Percentiles rank a stretch among this genome's conserved stretches.
phyloP scores from a whole-genome alignment of 2,113 vertebrate species.

The Brachypodius melanocephalos region DNA sequence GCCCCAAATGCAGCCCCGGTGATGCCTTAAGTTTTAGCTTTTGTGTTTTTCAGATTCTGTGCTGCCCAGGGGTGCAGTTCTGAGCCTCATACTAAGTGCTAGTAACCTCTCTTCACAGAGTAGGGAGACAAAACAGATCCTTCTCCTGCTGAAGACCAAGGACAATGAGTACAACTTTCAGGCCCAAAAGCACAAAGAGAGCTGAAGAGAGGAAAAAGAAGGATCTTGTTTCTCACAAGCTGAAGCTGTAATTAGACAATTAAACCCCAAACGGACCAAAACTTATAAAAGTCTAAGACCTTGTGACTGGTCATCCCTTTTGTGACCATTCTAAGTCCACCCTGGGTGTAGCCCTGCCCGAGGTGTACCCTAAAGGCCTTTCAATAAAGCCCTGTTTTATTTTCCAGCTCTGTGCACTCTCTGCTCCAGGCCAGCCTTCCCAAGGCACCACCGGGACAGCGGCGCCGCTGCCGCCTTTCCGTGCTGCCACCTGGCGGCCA shows the following conservation, averaged over 20 bases:
- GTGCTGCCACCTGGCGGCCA: slow-evolving; percentile 63
- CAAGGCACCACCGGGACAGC: neutral
- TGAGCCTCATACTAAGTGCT: neutral
- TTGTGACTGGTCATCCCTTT: neutral
- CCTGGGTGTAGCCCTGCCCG: neutral
- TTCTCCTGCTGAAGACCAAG: neutral
- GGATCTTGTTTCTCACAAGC: neutral
- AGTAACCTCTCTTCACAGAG: neutral
- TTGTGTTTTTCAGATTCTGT: neutral
- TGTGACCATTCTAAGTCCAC: neutral
- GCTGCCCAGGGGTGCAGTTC: neutral
- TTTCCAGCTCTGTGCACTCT: neutral
- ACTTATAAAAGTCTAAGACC: neutral
- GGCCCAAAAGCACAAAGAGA: neutral
- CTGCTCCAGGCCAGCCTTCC: neutral
- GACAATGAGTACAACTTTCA: neutral
- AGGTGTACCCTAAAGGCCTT: no score
- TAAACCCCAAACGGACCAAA: neutral
- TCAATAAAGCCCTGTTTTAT: neutral
- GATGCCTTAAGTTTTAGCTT: neutral
- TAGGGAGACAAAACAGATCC: neutral
- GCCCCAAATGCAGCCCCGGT: neutral
- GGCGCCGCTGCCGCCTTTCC: neutral
- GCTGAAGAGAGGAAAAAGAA: neutral
- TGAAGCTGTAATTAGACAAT: neutral